phyloP scores from a whole-genome alignment of 2,888 invertebrate species.

The Apodemia hepburni region DNA sequence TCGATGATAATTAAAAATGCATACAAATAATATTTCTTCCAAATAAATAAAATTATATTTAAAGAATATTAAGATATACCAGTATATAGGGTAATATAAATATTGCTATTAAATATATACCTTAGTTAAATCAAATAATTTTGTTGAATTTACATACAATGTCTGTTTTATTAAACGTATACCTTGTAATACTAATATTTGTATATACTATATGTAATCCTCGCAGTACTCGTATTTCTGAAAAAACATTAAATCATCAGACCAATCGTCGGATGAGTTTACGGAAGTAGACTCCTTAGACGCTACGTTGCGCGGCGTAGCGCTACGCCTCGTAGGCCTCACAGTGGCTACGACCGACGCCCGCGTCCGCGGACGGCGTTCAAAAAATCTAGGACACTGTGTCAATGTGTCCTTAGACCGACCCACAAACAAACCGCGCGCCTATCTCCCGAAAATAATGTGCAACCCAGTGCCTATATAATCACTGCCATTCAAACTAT shows the following conservation, averaged over 20 bases:
- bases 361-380: slow-evolving; percentile 51
- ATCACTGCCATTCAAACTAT: slow-evolving; percentile 47
- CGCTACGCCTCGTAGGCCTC: slow-evolving; percentile 73
- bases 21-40: too few relatives aligned
- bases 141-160: too few relatives aligned
- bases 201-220: too few relatives aligned
- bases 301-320: slow-evolving; percentile 52
- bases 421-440: slow-evolving; percentile 42
- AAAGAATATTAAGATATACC: too few relatives aligned
- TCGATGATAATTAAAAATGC: too few relatives aligned
- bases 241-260: slow-evolving; percentile 36
- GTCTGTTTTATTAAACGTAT: too few relatives aligned
- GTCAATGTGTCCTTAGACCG: slow-evolving; percentile 50
- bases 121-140: too few relatives aligned
- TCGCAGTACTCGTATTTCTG: too few relatives aligned
- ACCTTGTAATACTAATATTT: too few relatives aligned
- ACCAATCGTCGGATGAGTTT: slow-evolving; percentile 47
- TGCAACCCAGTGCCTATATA: slow-evolving; percentile 44
- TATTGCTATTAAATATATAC: too few relatives aligned
- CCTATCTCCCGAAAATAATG: slow-evolving; percentile 37
- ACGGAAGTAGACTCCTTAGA: slow-evolving; percentile 53
- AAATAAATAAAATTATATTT: too few relatives aligned
- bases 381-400: slow-evolving; percentile 58
- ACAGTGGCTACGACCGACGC: slow-evolving; percentile 62
- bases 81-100: too few relatives aligned